Percentiles rank a stretch among this genome's conserved stretches.
phyloP scores from a whole-genome alignment of 2,888 invertebrate genomes.

The Brachypterus glaber region DNA sequence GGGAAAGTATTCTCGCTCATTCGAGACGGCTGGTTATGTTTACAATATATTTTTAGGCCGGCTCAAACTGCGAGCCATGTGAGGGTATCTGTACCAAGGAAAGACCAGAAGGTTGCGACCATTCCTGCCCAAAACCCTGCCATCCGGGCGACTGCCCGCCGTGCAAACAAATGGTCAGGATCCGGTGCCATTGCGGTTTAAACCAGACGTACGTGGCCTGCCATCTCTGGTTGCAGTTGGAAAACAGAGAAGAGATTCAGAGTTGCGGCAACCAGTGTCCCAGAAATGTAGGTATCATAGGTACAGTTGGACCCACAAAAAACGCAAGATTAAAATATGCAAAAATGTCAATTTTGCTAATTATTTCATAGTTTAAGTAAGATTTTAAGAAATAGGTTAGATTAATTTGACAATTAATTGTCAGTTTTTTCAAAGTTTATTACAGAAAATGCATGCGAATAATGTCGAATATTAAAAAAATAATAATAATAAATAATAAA shows the following conservation, averaged over 20 bases:
- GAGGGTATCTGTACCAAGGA: slow-evolving; percentile 50
- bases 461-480: too few relatives aligned
- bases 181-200: slow-evolving; percentile 75
- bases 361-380: too few relatives aligned
- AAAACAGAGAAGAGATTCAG: slow-evolving; percentile 39
- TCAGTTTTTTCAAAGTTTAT: too few relatives aligned
- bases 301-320: too few relatives aligned
- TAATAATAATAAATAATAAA: too few relatives aligned
- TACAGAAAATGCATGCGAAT: too few relatives aligned
- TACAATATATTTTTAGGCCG: slow-evolving; percentile 33
- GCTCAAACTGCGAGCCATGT: slow-evolving; percentile 49
- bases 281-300: slow-evolving; percentile 60
- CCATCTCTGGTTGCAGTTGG: slow-evolving; percentile 50
- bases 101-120: slow-evolving; percentile 64
- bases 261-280: slow-evolving; percentile 80
- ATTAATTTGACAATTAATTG: too few relatives aligned
- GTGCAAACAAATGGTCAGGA: slow-evolving; percentile 59
- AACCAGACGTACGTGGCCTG: slow-evolving; percentile 69
- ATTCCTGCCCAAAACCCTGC: slow-evolving; percentile 60
- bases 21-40: too few relatives aligned
- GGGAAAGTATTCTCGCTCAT: too few relatives aligned
- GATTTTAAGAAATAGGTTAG: too few relatives aligned
- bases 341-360: too few relatives aligned
- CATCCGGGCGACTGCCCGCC: slow-evolving; percentile 67
- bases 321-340: too few relatives aligned